Base-by-base conservation (phyloP, 2,888 invertebrate genomes). In the Cosmia pyralina region DNA sequence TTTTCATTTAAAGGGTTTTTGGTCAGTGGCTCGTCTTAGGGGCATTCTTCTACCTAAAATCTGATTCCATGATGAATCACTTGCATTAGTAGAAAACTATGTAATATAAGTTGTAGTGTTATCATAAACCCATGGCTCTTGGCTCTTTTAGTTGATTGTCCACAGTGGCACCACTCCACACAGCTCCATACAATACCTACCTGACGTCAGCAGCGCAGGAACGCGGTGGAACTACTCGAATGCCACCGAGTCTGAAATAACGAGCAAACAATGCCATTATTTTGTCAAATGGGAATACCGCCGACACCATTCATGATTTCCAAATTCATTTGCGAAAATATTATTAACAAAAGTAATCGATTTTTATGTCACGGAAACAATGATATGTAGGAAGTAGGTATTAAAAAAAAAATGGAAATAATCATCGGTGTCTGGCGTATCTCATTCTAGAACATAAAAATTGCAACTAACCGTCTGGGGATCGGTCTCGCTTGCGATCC, bases 391-490 rank as follows among this genome's bases (percentile, higher is more conserved):
- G 5, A 15, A 22, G 22, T 34, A 72, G 8, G 5, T 48, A 10
- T 50, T 57, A 13, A 28, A 28, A 22, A 48, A n/a, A n/a, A 46
- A 22, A 34, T 63, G 75, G 88, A 92, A 91, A 92, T 93, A 89
- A 93, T 92, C 87, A 93, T 85, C 80, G 85, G 89, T 78, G 82
- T 74, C 78, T 81, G 88, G 92, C 93, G 92, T 86, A 85, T 80
- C 86, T 83, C 71, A 72, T 81, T 75, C 74, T 85, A 83, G 64
- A 69, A 75, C 70, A 75, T 79, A 66, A 72, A 72, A 76, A 86
- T 75, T 81, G 76, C 57, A 91, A 95, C 96, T 95, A 93, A 97
- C 97, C 97, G 90, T 97, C 97, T 78, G 96, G 96, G 38, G 97
- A 97, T 72, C 95, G 95, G 69, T 95, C 95, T 88, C 93, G 94